Evolutionary conservation across 2,888 invertebrate species (phyloP).

Genomic region (Periphyllus acericola): DNA sequence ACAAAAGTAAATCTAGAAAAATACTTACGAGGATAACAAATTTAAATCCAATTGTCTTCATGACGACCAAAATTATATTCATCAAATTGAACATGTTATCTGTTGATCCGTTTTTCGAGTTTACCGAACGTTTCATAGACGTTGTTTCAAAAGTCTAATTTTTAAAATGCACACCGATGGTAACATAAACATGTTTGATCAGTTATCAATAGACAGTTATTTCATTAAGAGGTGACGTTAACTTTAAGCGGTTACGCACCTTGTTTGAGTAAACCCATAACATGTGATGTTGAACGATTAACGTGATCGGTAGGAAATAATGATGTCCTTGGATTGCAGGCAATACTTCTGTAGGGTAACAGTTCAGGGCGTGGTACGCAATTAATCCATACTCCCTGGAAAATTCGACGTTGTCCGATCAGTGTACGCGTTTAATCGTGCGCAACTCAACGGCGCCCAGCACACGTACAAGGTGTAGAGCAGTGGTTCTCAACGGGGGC

Average conservation of each 20-base stretch:
- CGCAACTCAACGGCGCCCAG: not conserved
- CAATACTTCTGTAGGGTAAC: not conserved
- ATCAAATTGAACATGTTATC: too few species aligned
- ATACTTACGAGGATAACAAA: constrained; percentile 11
- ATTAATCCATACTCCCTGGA: constrained; percentile 8
- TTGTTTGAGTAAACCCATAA: constrained; percentile 23
- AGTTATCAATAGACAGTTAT: not conserved
- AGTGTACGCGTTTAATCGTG: not conserved
- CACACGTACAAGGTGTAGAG: too few species aligned
- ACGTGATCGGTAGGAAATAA: not conserved
- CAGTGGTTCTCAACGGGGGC: too few species aligned
- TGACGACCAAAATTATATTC: not conserved
- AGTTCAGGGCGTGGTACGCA: not conserved
- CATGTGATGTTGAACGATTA: not conserved
- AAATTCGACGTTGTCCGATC: not conserved
- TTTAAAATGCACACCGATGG: not conserved
- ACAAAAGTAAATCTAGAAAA: not conserved
- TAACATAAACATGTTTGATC: not conserved
- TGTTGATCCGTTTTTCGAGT: not conserved
- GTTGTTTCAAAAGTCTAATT: not conserved
- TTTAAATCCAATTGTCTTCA: constrained; percentile 19
- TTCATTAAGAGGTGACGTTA: not conserved
- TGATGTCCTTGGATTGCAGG: not conserved
- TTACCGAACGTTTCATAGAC: not conserved
- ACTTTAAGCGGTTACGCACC: not conserved